Percentiles rank a stretch among this genome's conserved stretches.
Conservation (phyloP, 2,888 invertebrate genomes). For the Neria commutata region DNA sequence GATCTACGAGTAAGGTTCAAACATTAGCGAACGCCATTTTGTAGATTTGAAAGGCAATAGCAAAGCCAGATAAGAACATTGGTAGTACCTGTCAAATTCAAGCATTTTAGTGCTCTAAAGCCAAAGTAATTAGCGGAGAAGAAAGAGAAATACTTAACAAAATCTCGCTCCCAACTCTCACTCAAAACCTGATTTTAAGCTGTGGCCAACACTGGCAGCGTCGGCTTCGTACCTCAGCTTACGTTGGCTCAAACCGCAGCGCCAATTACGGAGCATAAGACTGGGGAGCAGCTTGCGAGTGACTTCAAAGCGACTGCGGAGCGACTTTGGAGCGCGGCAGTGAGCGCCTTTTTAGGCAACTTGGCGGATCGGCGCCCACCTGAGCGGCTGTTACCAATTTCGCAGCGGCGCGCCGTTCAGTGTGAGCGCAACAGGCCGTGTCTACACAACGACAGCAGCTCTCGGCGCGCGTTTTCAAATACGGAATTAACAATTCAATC, state of each 20-base stretch:
- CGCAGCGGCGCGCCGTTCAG: not conserved
- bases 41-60: no score
- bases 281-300: no score
- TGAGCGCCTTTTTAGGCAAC: not conserved
- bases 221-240: not conserved
- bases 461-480: not conserved
- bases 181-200: not conserved
- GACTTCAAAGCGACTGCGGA: no score
- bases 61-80: no score
- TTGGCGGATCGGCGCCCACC: not conserved
- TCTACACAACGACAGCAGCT: no score
- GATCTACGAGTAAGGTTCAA: no score
- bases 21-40: no score
- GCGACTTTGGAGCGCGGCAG: no score
- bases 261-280: not conserved
- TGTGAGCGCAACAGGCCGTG: not conserved
- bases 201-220: not conserved
- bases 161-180: not conserved
- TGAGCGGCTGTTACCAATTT: not conserved
- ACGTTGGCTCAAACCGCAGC: not conserved
- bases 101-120: no score
- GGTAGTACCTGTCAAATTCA: no score
- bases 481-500: not conserved
- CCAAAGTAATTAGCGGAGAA: no score
- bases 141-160: not conserved